Conservation (phyloP, 2,888 invertebrate species). For the Nomada lathburiana region DNA sequence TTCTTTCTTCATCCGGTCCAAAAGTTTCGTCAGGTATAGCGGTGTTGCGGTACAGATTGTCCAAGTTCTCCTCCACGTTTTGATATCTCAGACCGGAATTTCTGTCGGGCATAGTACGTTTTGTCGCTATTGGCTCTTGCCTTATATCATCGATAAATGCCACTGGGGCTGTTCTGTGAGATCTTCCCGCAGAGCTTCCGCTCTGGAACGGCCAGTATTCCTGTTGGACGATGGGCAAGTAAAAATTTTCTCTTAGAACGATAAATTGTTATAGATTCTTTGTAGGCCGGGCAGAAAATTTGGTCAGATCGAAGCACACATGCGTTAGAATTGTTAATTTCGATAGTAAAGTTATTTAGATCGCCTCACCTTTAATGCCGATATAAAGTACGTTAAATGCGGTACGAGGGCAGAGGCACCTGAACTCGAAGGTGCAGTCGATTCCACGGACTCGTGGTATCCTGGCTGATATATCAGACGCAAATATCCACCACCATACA, state of each 20-base stretch:
- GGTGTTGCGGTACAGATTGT: conserved; percentile 74
- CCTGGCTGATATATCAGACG: conserved; percentile 77
- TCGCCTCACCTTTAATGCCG: conserved; percentile 89
- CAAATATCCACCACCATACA: conserved; percentile 51
- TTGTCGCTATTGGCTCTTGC: conserved; percentile 59
- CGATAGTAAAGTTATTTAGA: not conserved
- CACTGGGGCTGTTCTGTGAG: conserved; percentile 87
- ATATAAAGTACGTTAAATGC: conserved; percentile 89
- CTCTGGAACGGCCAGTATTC: conserved; percentile 92
- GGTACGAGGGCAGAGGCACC: conserved; percentile 86
- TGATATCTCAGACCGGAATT: conserved; percentile 71
- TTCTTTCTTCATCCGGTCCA: conserved; percentile 82
- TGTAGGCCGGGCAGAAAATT: not conserved
- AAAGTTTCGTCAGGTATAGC: conserved; percentile 80
- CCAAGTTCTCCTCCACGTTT: conserved; percentile 69
- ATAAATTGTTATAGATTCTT: not conserved
- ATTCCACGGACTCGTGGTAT: conserved; percentile 81
- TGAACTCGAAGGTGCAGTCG: conserved; percentile 75
- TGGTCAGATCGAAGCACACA: not conserved
- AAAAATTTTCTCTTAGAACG: not conserved
- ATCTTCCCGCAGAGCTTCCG: conserved; percentile 87
- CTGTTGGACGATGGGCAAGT: conserved; percentile 27
- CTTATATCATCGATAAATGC: conserved; percentile 61
- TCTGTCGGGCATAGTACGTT: conserved; percentile 59
- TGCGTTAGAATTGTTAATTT: not conserved